Base-by-base conservation (phyloP, 2,113 vertebrate species). In the Ammospiza nelsoni region DNA sequence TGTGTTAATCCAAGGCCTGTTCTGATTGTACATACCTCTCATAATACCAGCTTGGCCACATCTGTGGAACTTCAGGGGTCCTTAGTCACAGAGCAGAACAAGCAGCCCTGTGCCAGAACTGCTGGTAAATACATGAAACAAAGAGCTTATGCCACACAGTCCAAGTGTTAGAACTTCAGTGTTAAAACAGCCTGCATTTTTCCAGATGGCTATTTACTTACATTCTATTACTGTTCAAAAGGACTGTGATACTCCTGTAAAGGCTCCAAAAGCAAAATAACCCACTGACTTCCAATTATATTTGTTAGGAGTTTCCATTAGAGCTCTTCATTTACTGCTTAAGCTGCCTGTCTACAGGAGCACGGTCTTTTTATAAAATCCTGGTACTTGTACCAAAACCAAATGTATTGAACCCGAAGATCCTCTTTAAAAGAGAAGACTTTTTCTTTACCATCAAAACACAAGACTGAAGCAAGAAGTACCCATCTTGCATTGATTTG, bases 201-300 rank as follows among this genome's bases (percentile, higher is more conserved):
- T 87, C 51, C 81, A 25, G 66, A 44, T 46, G 37, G 35, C 8
- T 59, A 20, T 76, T 90, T 76, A n/a, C 16, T 80, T 87, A 21
- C 52, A n/a, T 76, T 54, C 90, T 41, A 1, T 58, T 65, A 17
- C 67, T 87, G 51, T 72, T 74, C 58, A 76, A 31, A 84, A 39
- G 3, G 8, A 62, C 78, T 82, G 52, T 33, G n/a, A 37, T 65
- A 29, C 41, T 90, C 81, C 65, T 73, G 24, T 68, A 75, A 86
- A 88, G 57, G 52, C 72, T 96, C 57, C 88, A 75, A 86, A 94
- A 81, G 57, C 57, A 89, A 78, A 84, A 90, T 59, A 31, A 35
- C 35, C 59, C 1, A 10, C 46, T 58, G 61, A 29, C 37, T 88
- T 93, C 55, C 67, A 83, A 22, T 46, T 66, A 3, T 21, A 48